A percentile compares a stretch with the other conserved stretches of the same genome.
Conservation (phyloP, 1,140 invertebrate genomes). For the Apis florea region DNA sequence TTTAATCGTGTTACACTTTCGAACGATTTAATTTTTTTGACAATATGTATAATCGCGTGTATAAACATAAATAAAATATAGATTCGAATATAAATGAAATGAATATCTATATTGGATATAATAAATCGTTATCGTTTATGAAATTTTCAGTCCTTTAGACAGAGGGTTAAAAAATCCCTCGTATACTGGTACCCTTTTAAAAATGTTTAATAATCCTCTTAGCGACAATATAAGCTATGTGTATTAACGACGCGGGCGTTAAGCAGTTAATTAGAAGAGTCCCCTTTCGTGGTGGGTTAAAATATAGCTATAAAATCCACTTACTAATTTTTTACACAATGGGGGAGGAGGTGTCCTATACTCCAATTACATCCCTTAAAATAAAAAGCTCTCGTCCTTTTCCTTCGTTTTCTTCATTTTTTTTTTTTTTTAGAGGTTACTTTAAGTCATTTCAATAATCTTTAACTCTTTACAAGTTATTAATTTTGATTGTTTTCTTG, state of each 20-base stretch:
- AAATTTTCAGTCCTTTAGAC: not conserved
- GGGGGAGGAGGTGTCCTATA: not conserved
- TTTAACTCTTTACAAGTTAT: no score
- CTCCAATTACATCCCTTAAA: conserved; percentile 2
- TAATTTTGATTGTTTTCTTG: no score
- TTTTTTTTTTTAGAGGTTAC: not conserved
- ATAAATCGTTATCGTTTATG: not conserved
- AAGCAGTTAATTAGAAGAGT: conserved; percentile 4
- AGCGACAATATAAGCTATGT: not conserved
- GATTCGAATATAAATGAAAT: no score
- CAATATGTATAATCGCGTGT: no score
- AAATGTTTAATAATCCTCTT: not conserved
- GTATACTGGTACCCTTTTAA: not conserved
- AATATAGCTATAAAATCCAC: not conserved
- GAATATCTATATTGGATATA: no score
- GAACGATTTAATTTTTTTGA: not conserved
- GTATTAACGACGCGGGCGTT: not conserved
- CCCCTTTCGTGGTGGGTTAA: not conserved
- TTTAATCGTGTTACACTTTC: not conserved
- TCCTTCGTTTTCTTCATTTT: not conserved
- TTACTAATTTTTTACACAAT: not conserved
- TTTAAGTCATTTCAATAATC: not conserved
- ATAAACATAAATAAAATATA: not conserved
- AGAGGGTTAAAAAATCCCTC: not conserved
- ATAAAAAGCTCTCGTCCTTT: not conserved